A percentile compares a stretch with the other conserved stretches of the same genome.
phyloP scores from a whole-genome alignment of 2,797 vertebrate genomes.

The Spinus pinus region DNA sequence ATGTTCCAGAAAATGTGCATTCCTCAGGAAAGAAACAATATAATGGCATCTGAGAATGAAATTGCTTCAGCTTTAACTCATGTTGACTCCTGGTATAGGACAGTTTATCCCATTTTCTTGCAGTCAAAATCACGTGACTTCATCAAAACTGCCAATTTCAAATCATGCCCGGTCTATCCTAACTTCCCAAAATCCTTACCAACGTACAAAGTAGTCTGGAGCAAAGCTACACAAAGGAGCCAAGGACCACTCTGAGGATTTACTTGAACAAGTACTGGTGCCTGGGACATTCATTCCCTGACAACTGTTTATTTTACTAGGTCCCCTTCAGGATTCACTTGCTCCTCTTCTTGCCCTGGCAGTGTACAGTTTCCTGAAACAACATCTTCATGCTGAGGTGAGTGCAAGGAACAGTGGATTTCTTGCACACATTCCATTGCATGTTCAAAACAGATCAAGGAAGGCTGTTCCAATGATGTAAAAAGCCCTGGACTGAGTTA shows the following conservation, averaged over 20 bases:
- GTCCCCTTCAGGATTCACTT: not conserved
- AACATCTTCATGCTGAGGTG: not conserved
- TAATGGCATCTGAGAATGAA: slow-evolving; percentile 8
- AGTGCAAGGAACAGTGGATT: not conserved
- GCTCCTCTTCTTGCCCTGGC: not conserved
- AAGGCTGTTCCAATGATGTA: not conserved
- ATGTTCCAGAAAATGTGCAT: slow-evolving; percentile 21
- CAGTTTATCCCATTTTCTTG: not conserved
- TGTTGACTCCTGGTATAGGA: not conserved
- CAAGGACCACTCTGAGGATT: not conserved
- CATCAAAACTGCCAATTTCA: not conserved
- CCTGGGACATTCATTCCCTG: not conserved
- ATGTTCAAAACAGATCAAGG: not conserved
- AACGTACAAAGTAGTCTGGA: not conserved
- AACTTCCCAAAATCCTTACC: not conserved
- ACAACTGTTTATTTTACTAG: not conserved
- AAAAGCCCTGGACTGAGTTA: not conserved
- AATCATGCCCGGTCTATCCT: not conserved
- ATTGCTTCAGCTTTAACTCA: not conserved
- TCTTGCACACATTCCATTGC: not conserved
- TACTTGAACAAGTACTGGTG: not conserved
- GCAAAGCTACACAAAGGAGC: not conserved
- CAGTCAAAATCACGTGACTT: not conserved
- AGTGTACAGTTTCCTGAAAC: not conserved
- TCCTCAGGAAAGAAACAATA: not conserved